Conservation (phyloP, 2,888 invertebrate genomes). For the Lysandra bellargus region DNA sequence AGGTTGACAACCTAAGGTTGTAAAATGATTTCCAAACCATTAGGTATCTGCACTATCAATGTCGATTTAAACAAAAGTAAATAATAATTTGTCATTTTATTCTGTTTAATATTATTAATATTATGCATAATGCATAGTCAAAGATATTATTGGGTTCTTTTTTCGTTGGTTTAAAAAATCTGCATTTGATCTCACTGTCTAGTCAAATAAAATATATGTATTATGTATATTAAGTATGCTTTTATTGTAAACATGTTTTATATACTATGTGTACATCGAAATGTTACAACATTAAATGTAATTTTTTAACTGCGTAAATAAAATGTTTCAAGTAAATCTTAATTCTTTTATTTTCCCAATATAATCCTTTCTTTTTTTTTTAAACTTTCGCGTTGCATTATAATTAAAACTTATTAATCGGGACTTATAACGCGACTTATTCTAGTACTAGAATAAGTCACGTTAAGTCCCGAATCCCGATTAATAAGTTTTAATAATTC, state of each 20-base stretch:
- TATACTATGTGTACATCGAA: constrained; percentile 32
- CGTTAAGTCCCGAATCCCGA: too few relatives aligned
- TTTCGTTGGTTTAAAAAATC: neutral
- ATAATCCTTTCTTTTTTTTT: too few relatives aligned
- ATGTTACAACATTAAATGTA: constrained; percentile 35
- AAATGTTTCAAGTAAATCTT: constrained; percentile 37
- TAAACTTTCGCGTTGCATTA: too few relatives aligned
- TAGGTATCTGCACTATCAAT: too few relatives aligned
- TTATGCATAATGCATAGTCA: neutral
- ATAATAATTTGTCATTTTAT: too few relatives aligned
- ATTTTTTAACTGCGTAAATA: constrained; percentile 42
- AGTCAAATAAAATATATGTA: constrained; percentile 15
- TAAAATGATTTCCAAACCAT: neutral
- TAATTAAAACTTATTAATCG: too few relatives aligned
- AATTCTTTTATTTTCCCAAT: neutral
- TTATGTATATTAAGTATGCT: constrained; percentile 18
- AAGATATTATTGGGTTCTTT: neutral
- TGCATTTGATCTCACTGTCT: neutral
- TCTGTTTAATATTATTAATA: neutral
- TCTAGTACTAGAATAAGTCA: too few relatives aligned
- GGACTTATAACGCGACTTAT: too few relatives aligned
- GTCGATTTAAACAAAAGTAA: too few relatives aligned
- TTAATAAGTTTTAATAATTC: neutral
- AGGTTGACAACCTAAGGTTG: neutral
- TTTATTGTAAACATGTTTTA: constrained; percentile 32